phyloP scores from a whole-genome alignment of 2,888 invertebrate species.

The Erebia epiphron region DNA sequence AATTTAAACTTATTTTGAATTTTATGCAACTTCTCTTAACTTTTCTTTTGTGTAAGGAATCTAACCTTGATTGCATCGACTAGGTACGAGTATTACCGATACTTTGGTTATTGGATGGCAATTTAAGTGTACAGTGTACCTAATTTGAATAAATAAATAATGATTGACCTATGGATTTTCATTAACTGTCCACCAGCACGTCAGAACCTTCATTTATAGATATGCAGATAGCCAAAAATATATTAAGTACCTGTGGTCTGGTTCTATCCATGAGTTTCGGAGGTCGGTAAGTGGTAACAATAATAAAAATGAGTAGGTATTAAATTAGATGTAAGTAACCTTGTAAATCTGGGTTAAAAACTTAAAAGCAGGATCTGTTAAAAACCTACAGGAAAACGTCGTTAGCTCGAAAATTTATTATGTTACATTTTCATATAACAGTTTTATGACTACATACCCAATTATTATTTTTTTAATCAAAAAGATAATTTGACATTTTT shows the following conservation, averaged over 20 bases:
- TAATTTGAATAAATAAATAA: too few species aligned
- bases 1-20: too few species aligned
- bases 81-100: too few species aligned
- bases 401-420: constrained; percentile 5
- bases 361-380: background rate
- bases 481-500: constrained; percentile 18
- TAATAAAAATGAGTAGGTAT: background rate
- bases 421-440: background rate
- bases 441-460: constrained; percentile 14
- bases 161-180: too few species aligned
- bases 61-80: too few species aligned
- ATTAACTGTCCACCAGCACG: background rate
- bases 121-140: too few species aligned
- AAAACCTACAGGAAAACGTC: constrained; percentile 12
- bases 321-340: constrained; percentile 4
- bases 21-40: too few species aligned
- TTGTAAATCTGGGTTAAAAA: background rate
- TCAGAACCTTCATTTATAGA: background rate
- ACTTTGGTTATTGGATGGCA: too few species aligned
- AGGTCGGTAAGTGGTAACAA: background rate
- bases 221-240: too few species aligned
- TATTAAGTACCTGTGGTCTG: background rate
- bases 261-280: background rate
- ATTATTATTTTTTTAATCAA: constrained; percentile 2
- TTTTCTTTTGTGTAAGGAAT: too few species aligned